Conservation (phyloP, 1,140 invertebrate species). For the Eriosoma lanigerum region DNA sequence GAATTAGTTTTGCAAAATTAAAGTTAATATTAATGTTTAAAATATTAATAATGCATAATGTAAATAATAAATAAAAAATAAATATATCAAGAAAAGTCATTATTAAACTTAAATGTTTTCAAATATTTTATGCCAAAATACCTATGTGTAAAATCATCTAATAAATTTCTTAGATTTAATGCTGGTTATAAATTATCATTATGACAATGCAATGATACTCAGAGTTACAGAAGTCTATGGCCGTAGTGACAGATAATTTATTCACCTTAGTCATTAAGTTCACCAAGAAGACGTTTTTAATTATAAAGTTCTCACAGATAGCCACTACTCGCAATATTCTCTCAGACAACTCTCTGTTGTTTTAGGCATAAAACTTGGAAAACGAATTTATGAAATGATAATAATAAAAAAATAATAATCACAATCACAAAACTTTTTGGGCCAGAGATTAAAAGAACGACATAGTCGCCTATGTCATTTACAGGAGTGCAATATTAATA, state of each 20-base stretch:
- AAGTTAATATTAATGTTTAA: neutral
- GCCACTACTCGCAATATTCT: conserved; percentile 24
- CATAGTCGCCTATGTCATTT: neutral
- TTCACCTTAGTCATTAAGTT: conserved; percentile 36
- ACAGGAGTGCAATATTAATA: no score
- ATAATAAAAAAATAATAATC: conserved; percentile 34
- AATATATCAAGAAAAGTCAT: neutral
- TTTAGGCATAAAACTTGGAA: conserved; percentile 35
- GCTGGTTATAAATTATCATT: no score
- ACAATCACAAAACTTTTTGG: conserved; percentile 31
- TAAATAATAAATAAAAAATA: neutral
- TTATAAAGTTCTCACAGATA: conserved; percentile 49
- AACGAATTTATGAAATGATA: conserved; percentile 47
- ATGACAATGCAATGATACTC: conserved; percentile 1
- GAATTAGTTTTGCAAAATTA: neutral
- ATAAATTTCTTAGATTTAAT: neutral
- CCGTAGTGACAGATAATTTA: conserved; percentile 24
- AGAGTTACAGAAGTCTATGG: neutral
- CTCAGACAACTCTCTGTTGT: conserved; percentile 18
- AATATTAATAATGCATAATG: conserved; percentile 3
- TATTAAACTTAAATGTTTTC: neutral
- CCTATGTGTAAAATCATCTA: no score
- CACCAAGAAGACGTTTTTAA: conserved; percentile 40
- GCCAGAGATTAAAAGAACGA: neutral
- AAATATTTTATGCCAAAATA: neutral